These are phyloP conservation scores for Prionailurus viverrinus DNA, from an alignment of 2,113 vertebrate species.

Conservation along the genomic window DNA sequence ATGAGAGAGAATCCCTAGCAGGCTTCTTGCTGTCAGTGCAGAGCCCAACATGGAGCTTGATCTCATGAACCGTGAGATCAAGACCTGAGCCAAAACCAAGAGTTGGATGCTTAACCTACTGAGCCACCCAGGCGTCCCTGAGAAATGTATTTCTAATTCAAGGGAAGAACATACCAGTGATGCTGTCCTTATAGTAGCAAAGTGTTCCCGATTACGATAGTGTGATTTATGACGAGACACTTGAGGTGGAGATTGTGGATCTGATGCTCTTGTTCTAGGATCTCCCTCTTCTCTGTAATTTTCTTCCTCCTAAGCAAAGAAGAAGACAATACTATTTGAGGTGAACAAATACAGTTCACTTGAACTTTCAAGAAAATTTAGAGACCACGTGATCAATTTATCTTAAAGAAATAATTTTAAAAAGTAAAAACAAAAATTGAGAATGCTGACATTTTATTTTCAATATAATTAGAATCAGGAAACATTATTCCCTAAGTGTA, in stretches of 20 bases:
- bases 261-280: constrained; percentile 90
- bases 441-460: constrained; percentile 54
- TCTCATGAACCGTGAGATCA: too few species aligned
- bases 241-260: constrained; percentile 94
- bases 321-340: constrained; percentile 50
- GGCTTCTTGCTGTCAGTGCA: too few species aligned
- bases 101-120: too few species aligned
- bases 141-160: not conserved
- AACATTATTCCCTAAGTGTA: constrained; percentile 68
- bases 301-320: constrained; percentile 92
- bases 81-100: too few species aligned
- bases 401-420: constrained; percentile 30
- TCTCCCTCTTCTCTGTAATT: constrained; percentile 93
- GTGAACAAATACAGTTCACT: constrained; percentile 37
- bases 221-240: constrained; percentile 94
- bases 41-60: too few species aligned
- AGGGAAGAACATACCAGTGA: constrained; percentile 91
- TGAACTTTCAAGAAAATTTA: constrained; percentile 45
- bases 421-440: constrained; percentile 40
- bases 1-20: too few species aligned
- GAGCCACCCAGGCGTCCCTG: too few species aligned
- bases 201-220: constrained; percentile 98
- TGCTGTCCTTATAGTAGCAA: constrained; percentile 98
- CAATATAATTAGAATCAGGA: constrained; percentile 50
- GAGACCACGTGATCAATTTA: constrained; percentile 55